These are phyloP conservation scores for Hyperoplus lanceolatus DNA, from an alignment of 2,797 vertebrate genomes.

Conservation along the genomic window DNA sequence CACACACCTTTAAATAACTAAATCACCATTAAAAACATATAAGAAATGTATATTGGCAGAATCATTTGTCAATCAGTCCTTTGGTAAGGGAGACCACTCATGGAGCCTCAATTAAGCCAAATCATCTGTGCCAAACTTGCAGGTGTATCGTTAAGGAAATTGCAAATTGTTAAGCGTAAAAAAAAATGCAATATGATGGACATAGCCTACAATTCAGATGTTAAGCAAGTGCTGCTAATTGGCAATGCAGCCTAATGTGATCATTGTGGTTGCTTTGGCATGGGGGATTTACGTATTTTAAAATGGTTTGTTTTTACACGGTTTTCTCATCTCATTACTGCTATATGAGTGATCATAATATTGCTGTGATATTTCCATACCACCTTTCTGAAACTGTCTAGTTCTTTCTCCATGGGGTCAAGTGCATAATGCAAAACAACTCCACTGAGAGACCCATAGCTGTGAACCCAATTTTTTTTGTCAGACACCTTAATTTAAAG, in stretches of 20 bases:
- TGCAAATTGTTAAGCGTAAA: background rate
- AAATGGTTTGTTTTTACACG: slow-evolving; percentile 12
- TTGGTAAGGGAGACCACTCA: slow-evolving; percentile 32
- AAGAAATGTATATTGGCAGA: slow-evolving; percentile 9
- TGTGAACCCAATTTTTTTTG: slow-evolving; percentile 77
- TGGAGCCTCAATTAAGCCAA: slow-evolving; percentile 38
- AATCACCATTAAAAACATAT: background rate
- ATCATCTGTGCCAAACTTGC: slow-evolving; percentile 31
- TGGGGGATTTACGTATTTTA: background rate
- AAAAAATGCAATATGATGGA: background rate
- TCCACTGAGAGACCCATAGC: slow-evolving; percentile 63
- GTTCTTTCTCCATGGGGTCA: slow-evolving; percentile 46
- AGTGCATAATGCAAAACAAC: slow-evolving; percentile 72
- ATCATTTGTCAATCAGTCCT: slow-evolving; percentile 10
- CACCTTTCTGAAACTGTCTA: slow-evolving; percentile 30
- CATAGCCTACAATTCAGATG: background rate
- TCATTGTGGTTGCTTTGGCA: background rate
- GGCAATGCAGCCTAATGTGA: slow-evolving; percentile 7
- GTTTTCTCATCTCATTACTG: slow-evolving; percentile 2
- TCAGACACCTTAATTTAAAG: slow-evolving; percentile 74
- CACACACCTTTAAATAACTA: background rate
- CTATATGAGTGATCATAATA: slow-evolving; percentile 17
- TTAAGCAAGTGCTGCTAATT: slow-evolving; percentile 3
- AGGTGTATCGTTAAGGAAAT: slow-evolving; percentile 3
- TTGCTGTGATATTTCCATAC: slow-evolving; percentile 27